phyloP scores from a whole-genome alignment of 2,797 vertebrate species.

The Malacoctenus gilli region DNA sequence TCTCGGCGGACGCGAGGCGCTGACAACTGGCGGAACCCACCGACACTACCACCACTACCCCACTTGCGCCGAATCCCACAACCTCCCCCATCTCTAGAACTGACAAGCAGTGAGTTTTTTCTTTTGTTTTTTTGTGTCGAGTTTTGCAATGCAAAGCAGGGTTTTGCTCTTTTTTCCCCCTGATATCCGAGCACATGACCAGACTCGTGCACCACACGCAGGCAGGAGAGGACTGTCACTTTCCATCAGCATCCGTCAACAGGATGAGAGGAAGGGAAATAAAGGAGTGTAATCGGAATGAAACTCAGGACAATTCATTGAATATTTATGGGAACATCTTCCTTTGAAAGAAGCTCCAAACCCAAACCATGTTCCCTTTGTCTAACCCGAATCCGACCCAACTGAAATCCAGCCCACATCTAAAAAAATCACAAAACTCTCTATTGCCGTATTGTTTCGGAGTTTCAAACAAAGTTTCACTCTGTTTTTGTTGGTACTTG shows the following conservation, averaged over 20 bases:
- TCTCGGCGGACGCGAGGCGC: constrained; percentile 32
- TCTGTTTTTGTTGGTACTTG: too few relatives aligned
- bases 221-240: constrained; percentile 19
- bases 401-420: too few relatives aligned
- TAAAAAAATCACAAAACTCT: too few relatives aligned
- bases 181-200: constrained; percentile 52
- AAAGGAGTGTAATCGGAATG: constrained; percentile 13
- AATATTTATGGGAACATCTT: constrained; percentile 5
- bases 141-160: constrained; percentile 51
- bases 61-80: background rate
- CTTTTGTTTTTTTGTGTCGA: too few relatives aligned
- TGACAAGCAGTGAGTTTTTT: constrained; percentile 39
- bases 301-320: constrained; percentile 27
- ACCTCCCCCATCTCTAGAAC: constrained; percentile 30
- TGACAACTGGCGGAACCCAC: constrained; percentile 33
- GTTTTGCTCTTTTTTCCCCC: constrained; percentile 37
- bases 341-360: too few relatives aligned
- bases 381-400: constrained; percentile 1
- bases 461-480: too few relatives aligned
- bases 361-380: too few relatives aligned
- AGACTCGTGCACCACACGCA: constrained; percentile 49
- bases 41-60: background rate
- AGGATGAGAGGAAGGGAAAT: background rate
- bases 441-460: too few relatives aligned
- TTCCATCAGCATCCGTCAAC: constrained; percentile 25